These are phyloP conservation scores for Hyla sarda DNA, from an alignment of 2,113 vertebrate genomes.

Conservation along the genomic window DNA sequence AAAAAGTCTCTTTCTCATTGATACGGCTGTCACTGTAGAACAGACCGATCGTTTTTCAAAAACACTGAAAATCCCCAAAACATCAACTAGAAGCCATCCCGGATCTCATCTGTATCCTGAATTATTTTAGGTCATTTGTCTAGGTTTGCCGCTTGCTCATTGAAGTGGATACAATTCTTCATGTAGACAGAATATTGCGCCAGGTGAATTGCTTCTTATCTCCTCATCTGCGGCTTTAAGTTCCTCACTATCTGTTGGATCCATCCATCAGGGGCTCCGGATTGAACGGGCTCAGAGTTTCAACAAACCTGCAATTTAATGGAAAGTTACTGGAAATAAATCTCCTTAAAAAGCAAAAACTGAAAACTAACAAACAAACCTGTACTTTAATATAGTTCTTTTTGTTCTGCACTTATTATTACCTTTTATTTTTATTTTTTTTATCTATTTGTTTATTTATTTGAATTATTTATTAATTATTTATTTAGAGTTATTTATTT, in stretches of 20 bases:
- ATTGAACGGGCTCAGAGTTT: background rate
- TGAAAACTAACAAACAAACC: background rate
- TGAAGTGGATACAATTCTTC: constrained; percentile 44
- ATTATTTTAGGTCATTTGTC: constrained; percentile 31
- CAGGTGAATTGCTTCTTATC: constrained; percentile 27
- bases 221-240: constrained; percentile 28
- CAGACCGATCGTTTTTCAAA: constrained; percentile 16
- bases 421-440: too few species aligned
- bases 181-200: constrained; percentile 32
- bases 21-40: background rate
- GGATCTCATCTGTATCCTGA: background rate
- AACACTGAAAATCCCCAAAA: constrained; percentile 5
- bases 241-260: background rate
- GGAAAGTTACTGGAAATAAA: background rate
- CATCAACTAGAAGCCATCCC: background rate
- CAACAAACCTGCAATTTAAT: too few species aligned
- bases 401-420: too few species aligned
- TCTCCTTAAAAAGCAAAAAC: background rate
- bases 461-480: too few species aligned
- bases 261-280: constrained; percentile 27
- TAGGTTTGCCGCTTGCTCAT: constrained; percentile 24
- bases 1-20: constrained; percentile 19
- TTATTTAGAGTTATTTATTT: too few species aligned
- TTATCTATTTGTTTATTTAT: too few species aligned
- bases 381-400: too few species aligned